Percentiles rank a stretch among this genome's conserved stretches.
These are phyloP conservation scores for Lycaon pictus DNA, from an alignment of 2,113 vertebrate genomes.

Conservation along the genomic window DNA sequence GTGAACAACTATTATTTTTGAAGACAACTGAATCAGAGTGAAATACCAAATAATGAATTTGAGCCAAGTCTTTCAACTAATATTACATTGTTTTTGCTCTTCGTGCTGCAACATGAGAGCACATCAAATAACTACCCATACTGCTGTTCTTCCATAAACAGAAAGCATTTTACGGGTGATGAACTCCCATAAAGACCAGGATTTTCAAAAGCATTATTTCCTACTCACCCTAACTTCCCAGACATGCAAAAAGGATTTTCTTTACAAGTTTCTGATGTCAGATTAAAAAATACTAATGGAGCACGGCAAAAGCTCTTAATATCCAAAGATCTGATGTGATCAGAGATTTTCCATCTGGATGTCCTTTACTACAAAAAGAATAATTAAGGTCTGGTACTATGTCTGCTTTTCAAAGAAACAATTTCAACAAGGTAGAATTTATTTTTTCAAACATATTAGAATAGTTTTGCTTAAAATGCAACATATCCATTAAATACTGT, in stretches of 20 bases:
- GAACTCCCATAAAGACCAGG: conserved; percentile 38
- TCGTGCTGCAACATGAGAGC: conserved; percentile 31
- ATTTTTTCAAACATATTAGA: conserved; percentile 27
- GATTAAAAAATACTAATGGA: neutral
- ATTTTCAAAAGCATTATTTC: conserved; percentile 64
- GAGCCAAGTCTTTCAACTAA: conserved; percentile 45
- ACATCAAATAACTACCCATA: conserved; percentile 29
- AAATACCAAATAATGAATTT: conserved; percentile 23
- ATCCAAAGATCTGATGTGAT: neutral
- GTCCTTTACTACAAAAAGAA: conserved; percentile 27
- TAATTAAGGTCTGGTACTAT: neutral
- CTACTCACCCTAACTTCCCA: conserved; percentile 13
- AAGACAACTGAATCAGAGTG: conserved; percentile 42
- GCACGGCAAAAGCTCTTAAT: neutral
- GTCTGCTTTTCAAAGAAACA: conserved; percentile 48
- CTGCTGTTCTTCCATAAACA: conserved; percentile 35
- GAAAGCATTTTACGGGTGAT: neutral
- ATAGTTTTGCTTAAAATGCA: conserved; percentile 37
- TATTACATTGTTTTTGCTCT: conserved; percentile 37
- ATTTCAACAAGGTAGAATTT: neutral
- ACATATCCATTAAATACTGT: conserved; percentile 38
- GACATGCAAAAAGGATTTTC: conserved; percentile 41
- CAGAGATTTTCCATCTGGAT: conserved; percentile 6
- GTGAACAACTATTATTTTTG: conserved; percentile 22
- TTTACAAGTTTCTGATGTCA: conserved; percentile 26